Evolutionary conservation across 53 echinoderm and acorn worm genomes (phyloP), one percentile per base, ranked within the genome.

Genomic region (Pentamera pediparva): DNA sequence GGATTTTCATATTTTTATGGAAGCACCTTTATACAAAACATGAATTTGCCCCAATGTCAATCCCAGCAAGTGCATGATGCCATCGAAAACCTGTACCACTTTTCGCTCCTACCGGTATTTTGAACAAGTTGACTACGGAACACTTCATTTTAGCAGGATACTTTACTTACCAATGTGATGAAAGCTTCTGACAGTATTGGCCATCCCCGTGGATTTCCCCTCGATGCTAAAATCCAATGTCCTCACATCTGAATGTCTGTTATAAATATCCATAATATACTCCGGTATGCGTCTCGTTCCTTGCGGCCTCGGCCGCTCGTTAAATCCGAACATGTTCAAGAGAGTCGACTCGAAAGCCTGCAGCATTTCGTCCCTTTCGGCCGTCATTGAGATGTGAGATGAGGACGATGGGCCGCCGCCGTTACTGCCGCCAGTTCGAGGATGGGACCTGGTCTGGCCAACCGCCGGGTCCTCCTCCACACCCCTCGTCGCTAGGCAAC

Each of bases 211-310:
- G 6, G 83, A 47, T 38, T 71, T 62, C 10, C 84, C 89, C 21
- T 80, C 62, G 74, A 98, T 62, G 39, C 88, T 80, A 25, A 98
- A 84, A 64, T 84, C 74, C 69, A 74, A 83, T 39, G 54, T 78
- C 19, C 78, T 79, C 11, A 59, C 81, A 32, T 81, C 52, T 22
- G 83, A 80, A 24, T 98, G 86, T 37, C 76, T 76, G 43, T 76
- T 83, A 62, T 98, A 98, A 45, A 98, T 77, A 77, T 98, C 98
- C 89, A 98, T 81, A 86, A 98, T 92, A 74, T 98, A 98, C 19
- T 91, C 86, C 17, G 98, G 98, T 54, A 98, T 78, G 64, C 83
- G 73, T 58, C 79, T 72, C 56, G 83, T 83, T 28, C 83, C 75
- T 52, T 72, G 55, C 28, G 98, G 91, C 37, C 81, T 85, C 1